A percentile compares a stretch with the other conserved stretches of the same genome.
Evolutionary conservation across 2,113 vertebrate species (phyloP).

Genomic region (Xenopus tropicalis): UCB_Xtro_10.0 CM004443.2:114560001-114560500

Average conservation of each 20-base stretch:
- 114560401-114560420: no score
- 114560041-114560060: constrained; percentile 13
- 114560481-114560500: no score
- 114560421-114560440: no score
- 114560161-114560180: constrained; percentile 66
- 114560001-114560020: neutral
- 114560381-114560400: no score
- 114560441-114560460: no score
- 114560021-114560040: neutral
- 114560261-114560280: constrained; percentile 74
- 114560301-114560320: no score
- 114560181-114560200: constrained; percentile 78
- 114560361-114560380: no score
- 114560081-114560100: constrained; percentile 86
- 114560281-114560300: no score
- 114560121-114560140: constrained; percentile 84
- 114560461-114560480: no score
- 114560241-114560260: constrained; percentile 80
- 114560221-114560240: constrained; percentile 74
- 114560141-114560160: constrained; percentile 74
- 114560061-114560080: constrained; percentile 37
- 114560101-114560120: constrained; percentile 83
- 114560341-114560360: no score
- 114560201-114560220: constrained; percentile 76
- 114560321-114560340: no score